Conservation (phyloP, 2,797 vertebrate genomes). For the Hipposideros larvatus region DNA sequence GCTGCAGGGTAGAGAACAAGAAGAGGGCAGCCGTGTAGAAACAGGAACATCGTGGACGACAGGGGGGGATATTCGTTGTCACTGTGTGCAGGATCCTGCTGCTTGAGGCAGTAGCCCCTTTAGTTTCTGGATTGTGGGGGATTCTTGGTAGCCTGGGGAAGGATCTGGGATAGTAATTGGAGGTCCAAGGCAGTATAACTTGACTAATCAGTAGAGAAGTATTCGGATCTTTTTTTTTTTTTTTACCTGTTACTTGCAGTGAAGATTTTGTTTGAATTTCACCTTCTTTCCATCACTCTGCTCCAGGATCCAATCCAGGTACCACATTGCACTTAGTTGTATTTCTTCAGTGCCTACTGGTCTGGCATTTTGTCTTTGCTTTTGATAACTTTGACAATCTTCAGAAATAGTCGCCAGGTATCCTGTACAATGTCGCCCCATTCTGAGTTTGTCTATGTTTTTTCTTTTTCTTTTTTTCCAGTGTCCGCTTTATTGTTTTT, state of each 20-base stretch:
- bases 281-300: not conserved
- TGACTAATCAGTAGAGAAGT: not conserved
- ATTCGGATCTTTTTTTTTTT: not conserved
- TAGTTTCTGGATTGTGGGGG: not conserved
- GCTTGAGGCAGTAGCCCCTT: not conserved
- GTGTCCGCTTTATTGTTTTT: too few relatives aligned
- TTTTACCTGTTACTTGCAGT: not conserved
- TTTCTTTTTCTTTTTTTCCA: not conserved
- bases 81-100: not conserved
- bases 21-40: not conserved
- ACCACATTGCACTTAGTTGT: not conserved
- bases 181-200: not conserved
- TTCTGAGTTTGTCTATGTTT: not conserved
- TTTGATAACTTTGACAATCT: not conserved
- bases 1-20: not conserved
- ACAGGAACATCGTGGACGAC: not conserved
- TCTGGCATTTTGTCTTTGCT: not conserved
- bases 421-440: not conserved
- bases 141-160: not conserved
- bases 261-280: slow-evolving; percentile 28
- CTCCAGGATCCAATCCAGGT: not conserved
- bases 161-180: not conserved
- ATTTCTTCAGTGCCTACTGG: not conserved
- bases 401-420: not conserved
- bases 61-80: too few relatives aligned